These are phyloP conservation scores for Elanus axillaris DNA, from an alignment of 2,113 vertebrate genomes.

Conservation along the genomic window DNA sequence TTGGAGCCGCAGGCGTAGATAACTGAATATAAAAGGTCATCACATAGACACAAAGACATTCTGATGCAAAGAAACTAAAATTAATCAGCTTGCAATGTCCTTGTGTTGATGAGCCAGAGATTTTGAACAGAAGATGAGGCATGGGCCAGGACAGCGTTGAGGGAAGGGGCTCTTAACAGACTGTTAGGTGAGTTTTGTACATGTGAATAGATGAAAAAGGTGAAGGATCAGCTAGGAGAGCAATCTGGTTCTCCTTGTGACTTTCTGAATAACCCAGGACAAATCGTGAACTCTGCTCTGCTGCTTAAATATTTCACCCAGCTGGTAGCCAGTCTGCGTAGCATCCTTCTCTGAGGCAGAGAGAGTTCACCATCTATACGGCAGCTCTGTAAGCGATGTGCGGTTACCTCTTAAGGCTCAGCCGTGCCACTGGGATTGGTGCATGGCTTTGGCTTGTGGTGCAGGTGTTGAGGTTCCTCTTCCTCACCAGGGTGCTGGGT, in stretches of 20 bases:
- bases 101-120: neutral
- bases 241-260: neutral
- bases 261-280: neutral
- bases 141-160: neutral
- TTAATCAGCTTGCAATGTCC: neutral
- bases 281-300: neutral
- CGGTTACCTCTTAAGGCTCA: neutral
- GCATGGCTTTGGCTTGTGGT: neutral
- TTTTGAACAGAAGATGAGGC: neutral
- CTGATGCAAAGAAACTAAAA: neutral
- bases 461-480: neutral
- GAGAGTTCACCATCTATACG: rapidly evolving
- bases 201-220: neutral
- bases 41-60: neutral
- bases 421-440: rapidly evolving
- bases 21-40: neutral
- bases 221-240: no score
- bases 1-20: rapidly evolving
- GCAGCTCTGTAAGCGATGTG: rapidly evolving
- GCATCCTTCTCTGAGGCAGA: neutral
- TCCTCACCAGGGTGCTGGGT: neutral
- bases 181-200: neutral
- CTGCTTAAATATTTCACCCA: neutral
- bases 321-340: neutral
- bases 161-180: neutral